Evolutionary conservation across 2,888 invertebrate genomes (phyloP).

Genomic region (Hecatera dysodea): DNA sequence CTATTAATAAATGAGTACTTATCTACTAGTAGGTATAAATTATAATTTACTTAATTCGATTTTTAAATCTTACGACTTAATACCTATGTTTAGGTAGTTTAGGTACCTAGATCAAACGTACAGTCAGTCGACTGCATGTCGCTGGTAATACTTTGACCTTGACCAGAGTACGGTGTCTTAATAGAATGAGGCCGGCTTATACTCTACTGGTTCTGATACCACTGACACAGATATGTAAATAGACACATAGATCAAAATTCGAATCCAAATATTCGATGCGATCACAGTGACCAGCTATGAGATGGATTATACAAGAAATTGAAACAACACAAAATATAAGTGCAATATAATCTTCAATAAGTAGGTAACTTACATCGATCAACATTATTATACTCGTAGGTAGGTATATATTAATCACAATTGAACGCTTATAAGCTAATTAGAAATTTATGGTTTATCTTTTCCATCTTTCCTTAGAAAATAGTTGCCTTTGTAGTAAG

Average conservation of each 20-base stretch:
- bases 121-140: neutral
- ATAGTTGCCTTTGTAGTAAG: slow-evolving; percentile 62
- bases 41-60: neutral
- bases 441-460: slow-evolving; percentile 66
- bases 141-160: neutral
- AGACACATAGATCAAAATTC: too few relatives aligned
- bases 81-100: too few relatives aligned
- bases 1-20: too few relatives aligned
- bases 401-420: too few relatives aligned
- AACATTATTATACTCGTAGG: too few relatives aligned
- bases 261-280: too few relatives aligned
- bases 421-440: slow-evolving; percentile 23
- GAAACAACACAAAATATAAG: neutral
- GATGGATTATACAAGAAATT: neutral
- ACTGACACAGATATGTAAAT: too few relatives aligned
- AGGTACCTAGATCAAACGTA: neutral
- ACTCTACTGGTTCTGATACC: too few relatives aligned
- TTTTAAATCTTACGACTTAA: neutral
- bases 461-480: slow-evolving; percentile 72
- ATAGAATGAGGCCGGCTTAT: too few relatives aligned
- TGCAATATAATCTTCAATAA: neutral
- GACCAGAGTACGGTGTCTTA: neutral
- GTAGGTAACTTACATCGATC: neutral
- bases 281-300: too few relatives aligned
- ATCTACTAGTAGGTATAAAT: too few relatives aligned